A percentile compares a stretch with the other conserved stretches of the same genome.
Conservation (phyloP, 2,888 invertebrate genomes). For the Morpho helenor region DNA sequence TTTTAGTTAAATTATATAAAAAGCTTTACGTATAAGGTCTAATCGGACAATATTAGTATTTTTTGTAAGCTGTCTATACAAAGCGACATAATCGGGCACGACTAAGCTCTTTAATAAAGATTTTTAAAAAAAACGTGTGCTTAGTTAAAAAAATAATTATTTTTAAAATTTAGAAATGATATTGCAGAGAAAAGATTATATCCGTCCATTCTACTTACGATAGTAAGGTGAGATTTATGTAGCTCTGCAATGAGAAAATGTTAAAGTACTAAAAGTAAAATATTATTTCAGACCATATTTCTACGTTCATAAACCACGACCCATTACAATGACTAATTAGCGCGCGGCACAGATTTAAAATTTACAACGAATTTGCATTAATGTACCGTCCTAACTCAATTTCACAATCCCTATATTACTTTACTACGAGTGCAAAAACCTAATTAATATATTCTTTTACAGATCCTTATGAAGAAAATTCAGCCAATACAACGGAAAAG, state of each 20-base stretch:
- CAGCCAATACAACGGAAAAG: slow-evolving; percentile 39
- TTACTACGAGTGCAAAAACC: slow-evolving; percentile 2
- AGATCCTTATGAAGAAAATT: slow-evolving; percentile 58
- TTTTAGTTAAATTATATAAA: too few relatives aligned
- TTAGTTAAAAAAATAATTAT: too few relatives aligned
- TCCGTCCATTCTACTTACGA: too few relatives aligned
- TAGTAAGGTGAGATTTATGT: too few relatives aligned
- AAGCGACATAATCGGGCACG: too few relatives aligned
- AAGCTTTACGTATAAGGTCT: too few relatives aligned
- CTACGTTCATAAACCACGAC: slow-evolving; percentile 4
- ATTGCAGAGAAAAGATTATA: too few relatives aligned
- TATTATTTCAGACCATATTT: slow-evolving; percentile 6
- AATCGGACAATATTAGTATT: too few relatives aligned
- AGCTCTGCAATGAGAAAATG: background rate
- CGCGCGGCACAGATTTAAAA: slow-evolving; percentile 15
- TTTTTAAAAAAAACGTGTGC: too few relatives aligned
- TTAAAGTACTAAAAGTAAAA: background rate
- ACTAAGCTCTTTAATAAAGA: too few relatives aligned
- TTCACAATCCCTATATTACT: slow-evolving; percentile 10
- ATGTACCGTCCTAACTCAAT: slow-evolving; percentile 11
- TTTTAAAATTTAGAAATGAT: too few relatives aligned
- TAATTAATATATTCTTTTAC: slow-evolving; percentile 32
- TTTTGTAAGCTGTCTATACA: too few relatives aligned
- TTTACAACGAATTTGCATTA: slow-evolving; percentile 21
- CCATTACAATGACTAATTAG: slow-evolving; percentile 21